These are phyloP conservation scores for Chaetura pelagica DNA, from an alignment of 2,113 vertebrate species.

Conservation along the genomic window DNA sequence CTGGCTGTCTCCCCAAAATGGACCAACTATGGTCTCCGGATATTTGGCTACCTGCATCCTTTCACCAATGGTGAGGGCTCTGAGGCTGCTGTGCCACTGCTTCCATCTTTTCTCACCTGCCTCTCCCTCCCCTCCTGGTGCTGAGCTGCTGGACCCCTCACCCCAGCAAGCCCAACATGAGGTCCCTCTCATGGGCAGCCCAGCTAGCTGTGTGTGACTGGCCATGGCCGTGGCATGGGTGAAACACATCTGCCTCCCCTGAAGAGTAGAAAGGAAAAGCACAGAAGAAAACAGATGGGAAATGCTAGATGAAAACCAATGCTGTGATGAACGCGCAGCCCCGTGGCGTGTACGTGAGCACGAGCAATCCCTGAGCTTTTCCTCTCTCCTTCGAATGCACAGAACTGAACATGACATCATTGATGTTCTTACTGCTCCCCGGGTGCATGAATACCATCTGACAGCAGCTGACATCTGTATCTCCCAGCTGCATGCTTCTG, in stretches of 20 bases:
- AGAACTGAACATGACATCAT: neutral
- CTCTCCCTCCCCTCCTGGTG: slow-evolving; percentile 61
- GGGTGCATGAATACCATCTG: neutral
- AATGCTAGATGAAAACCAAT: neutral
- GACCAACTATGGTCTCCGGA: slow-evolving; percentile 92
- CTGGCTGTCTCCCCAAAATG: slow-evolving; percentile 88
- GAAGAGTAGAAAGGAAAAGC: neutral
- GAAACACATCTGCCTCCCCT: neutral
- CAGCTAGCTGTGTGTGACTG: neutral
- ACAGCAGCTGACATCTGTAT: slow-evolving; percentile 35
- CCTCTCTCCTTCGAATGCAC: neutral
- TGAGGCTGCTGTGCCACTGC: neutral
- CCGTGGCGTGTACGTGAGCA: accelerated
- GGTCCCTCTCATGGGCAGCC: accelerated
- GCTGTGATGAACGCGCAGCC: neutral
- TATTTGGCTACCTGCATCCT: slow-evolving; percentile 95
- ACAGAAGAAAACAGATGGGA: neutral
- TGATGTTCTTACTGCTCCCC: neutral
- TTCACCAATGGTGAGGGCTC: slow-evolving; percentile 80
- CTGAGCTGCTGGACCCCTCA: neutral
- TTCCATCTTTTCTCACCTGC: accelerated
- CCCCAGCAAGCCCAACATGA: accelerated
- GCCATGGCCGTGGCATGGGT: neutral
- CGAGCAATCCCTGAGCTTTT: neutral
- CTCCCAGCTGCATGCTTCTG: neutral